A percentile compares a stretch with the other conserved stretches of the same genome.
Conservation (phyloP, 1,140 invertebrate species). For the Harpegnathos saltator region DNA sequence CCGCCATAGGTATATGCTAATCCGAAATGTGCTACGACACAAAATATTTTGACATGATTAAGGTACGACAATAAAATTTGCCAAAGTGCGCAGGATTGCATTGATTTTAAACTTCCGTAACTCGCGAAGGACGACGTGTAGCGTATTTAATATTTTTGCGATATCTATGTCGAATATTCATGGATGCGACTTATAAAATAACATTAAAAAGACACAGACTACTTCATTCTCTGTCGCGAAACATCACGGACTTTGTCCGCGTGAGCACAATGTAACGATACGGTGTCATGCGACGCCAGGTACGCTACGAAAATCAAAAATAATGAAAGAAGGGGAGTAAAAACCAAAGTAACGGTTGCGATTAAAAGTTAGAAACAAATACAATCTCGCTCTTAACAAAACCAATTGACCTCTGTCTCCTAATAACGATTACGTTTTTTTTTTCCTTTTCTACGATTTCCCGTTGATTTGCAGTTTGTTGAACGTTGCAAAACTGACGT, state of each 20-base stretch:
- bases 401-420: background rate
- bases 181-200: conserved; percentile 27
- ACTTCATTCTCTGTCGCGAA: conserved; percentile 1
- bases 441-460: background rate
- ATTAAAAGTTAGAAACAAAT: conserved; percentile 71
- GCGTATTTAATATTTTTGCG: conserved; percentile 69
- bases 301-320: background rate
- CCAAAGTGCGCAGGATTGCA: conserved; percentile 60
- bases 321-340: conserved; percentile 66
- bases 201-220: conserved; percentile 27
- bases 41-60: conserved; percentile 60
- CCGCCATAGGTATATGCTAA: conserved; percentile 4
- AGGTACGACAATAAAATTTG: conserved; percentile 73
- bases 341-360: conserved; percentile 70
- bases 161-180: conserved; percentile 49
- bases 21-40: conserved; percentile 25
- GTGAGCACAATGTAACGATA: conserved; percentile 39
- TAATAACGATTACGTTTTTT: background rate
- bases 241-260: conserved; percentile 7
- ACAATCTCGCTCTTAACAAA: conserved; percentile 76
- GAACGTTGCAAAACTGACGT: too few species aligned
- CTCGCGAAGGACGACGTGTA: background rate
- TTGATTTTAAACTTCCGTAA: conserved; percentile 51
- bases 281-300: conserved; percentile 20
- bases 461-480: too few species aligned